A percentile compares a stretch with the other conserved stretches of the same genome.
These are phyloP conservation scores for Tipula confusa DNA, from an alignment of 2,888 invertebrate species.

Conservation along the genomic window DNA sequence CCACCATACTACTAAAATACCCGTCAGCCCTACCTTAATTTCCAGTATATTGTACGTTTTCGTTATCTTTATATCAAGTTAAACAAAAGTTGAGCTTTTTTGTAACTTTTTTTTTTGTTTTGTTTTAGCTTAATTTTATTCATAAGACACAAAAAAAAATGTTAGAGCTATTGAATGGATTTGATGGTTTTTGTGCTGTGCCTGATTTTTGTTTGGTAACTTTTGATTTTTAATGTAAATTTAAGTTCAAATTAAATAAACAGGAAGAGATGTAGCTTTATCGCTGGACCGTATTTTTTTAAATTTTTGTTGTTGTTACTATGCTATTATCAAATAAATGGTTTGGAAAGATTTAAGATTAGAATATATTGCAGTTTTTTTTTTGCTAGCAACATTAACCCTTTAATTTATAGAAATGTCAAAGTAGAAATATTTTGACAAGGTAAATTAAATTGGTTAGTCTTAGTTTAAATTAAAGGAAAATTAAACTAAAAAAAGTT, in stretches of 20 bases:
- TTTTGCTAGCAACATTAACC: no score
- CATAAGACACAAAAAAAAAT: neutral
- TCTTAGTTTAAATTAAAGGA: no score
- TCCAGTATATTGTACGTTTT: neutral
- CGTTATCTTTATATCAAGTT: neutral
- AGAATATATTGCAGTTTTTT: neutral
- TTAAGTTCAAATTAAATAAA: neutral
- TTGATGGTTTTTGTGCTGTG: neutral
- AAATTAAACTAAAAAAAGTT: no score
- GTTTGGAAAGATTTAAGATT: neutral
- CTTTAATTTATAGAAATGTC: no score
- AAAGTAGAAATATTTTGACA: no score
- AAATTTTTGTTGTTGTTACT: neutral
- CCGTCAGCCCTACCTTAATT: neutral
- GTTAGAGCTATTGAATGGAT: neutral
- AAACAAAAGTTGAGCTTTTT: neutral
- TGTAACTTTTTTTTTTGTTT: neutral
- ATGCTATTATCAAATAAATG: neutral
- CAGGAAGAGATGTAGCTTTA: neutral
- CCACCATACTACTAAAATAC: neutral
- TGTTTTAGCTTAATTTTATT: conserved; percentile 25
- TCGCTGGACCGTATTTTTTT: neutral
- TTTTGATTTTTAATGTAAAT: conserved; percentile 6
- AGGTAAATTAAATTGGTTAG: no score
- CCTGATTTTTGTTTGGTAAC: neutral